Base-by-base conservation (phyloP, 2,888 invertebrate genomes). In the Sylvicola cinctus region DNA sequence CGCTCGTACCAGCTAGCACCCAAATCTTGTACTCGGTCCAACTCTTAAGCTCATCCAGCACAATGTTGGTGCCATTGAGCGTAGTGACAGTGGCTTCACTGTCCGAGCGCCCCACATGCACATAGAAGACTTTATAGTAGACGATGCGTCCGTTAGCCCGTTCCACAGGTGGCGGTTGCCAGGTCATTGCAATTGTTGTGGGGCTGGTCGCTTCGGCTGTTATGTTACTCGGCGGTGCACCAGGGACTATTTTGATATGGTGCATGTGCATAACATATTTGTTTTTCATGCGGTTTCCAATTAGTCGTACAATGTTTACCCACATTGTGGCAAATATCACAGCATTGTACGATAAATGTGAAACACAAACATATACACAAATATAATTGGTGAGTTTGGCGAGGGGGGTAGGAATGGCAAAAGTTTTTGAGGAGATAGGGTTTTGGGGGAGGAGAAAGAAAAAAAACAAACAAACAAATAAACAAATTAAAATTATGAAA, bases 1-100 rank as follows among this genome's bases (percentile, higher is more conserved):
- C 87, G 50, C 77, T 78, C 48, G 95, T 96, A 52, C 90, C 90
- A 43, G 95, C 95, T 47, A 88, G 68, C 51, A 95, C 84, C 88
- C 90, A 90, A 51, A 96, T 78, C 59, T 87, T 77, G 69, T 96
- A 96, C 60, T 85, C 79, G 39, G 91, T 91, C 88, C 88, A 95
- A 42, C 83, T 78, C 56, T 80, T 78, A 51, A 95, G 72, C 60
- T 87, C 85, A 55, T 85, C 83, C 62, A 93, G 67, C 42, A 77
- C 64, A 62, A 83, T 77, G 51, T 68, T 66, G 40, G 83, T 81
- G 53, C 69, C 69, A 62, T 80, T 83, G 53, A 80, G 70, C 54
- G 68, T 80, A 59, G 76, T 72, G 51, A 77, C 71, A 38, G 72
- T 70, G 34, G 85, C 84, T 55, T 87, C 84, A 43, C 78, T 77